Evolutionary conservation across 1,140 invertebrate genomes (phyloP).

Genomic region (Penaeus japonicus): DNA sequence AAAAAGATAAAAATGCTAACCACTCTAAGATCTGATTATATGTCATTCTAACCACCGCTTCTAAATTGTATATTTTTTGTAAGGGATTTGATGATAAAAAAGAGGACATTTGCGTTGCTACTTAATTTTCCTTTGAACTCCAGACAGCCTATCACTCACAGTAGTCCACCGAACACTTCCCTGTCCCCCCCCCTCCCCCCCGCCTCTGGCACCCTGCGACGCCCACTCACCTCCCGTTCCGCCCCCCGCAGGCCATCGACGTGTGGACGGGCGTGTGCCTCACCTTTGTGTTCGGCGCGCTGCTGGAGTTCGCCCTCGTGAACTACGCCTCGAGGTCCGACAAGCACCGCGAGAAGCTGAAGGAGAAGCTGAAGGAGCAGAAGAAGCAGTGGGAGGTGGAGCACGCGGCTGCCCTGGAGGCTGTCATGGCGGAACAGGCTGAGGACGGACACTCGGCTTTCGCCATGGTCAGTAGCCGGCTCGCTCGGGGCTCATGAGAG

Average conservation of each 20-base stretch:
- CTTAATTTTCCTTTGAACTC: too few species aligned
- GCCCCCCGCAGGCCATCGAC: slow-evolving; percentile 65
- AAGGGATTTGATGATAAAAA: too few species aligned
- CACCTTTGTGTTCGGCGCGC: slow-evolving; percentile 70
- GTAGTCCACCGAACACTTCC: too few species aligned
- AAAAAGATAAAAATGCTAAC: too few species aligned
- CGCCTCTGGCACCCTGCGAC: background rate
- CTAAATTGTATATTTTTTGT: too few species aligned
- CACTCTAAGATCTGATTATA: too few species aligned
- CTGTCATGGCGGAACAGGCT: slow-evolving; percentile 73
- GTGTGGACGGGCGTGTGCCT: slow-evolving; percentile 74
- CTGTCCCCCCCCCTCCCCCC: too few species aligned
- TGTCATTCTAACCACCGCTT: too few species aligned
- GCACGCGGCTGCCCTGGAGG: slow-evolving; percentile 82
- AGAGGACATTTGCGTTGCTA: too few species aligned
- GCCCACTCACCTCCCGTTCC: background rate
- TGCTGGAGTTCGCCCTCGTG: slow-evolving; percentile 70
- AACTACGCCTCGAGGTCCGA: slow-evolving; percentile 69
- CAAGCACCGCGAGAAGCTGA: slow-evolving; percentile 62
- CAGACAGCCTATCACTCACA: too few species aligned
- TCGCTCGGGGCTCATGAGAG: background rate
- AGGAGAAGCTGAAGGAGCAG: slow-evolving; percentile 85
- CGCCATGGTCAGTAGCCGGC: slow-evolving; percentile 75
- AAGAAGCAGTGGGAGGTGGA: slow-evolving; percentile 67
- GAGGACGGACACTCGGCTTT: slow-evolving; percentile 82